phyloP scores from a whole-genome alignment of 2,888 invertebrate species.

The Chloroclysta siterata region DNA sequence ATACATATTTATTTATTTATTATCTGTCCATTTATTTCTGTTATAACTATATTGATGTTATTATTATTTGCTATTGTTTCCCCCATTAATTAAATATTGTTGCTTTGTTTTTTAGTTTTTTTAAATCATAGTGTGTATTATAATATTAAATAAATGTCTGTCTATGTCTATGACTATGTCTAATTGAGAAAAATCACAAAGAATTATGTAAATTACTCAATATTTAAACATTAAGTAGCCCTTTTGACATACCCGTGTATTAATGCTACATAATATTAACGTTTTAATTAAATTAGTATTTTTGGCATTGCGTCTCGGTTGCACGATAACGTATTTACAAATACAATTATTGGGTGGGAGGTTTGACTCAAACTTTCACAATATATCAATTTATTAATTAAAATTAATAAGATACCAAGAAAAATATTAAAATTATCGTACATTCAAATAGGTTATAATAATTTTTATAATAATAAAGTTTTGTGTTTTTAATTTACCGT shows the following conservation, averaged over 20 bases:
- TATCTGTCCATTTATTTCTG: too few species aligned
- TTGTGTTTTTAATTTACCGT: not conserved
- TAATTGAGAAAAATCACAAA: too few species aligned
- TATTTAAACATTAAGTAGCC: too few species aligned
- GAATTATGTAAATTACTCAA: too few species aligned
- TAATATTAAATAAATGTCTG: too few species aligned
- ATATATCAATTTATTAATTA: constrained; percentile 10
- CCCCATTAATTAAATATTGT: too few species aligned
- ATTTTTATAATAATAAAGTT: constrained; percentile 3
- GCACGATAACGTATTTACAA: constrained; percentile 63
- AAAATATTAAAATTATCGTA: constrained; percentile 16
- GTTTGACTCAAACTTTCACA: constrained; percentile 40
- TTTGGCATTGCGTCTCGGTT: constrained; percentile 68
- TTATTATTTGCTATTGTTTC: too few species aligned
- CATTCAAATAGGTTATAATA: not conserved
- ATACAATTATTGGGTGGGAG: constrained; percentile 53
- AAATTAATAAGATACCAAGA: constrained; percentile 19
- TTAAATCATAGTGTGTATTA: too few species aligned
- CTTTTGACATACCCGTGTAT: constrained; percentile 4
- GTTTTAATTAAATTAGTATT: constrained; percentile 58
- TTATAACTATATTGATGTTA: too few species aligned
- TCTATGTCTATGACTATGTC: too few species aligned
- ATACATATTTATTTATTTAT: too few species aligned
- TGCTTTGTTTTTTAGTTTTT: too few species aligned
- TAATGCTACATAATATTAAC: constrained; percentile 56